phyloP scores from a whole-genome alignment of 2,888 invertebrate species.

The Geophilus truncorum region DNA sequence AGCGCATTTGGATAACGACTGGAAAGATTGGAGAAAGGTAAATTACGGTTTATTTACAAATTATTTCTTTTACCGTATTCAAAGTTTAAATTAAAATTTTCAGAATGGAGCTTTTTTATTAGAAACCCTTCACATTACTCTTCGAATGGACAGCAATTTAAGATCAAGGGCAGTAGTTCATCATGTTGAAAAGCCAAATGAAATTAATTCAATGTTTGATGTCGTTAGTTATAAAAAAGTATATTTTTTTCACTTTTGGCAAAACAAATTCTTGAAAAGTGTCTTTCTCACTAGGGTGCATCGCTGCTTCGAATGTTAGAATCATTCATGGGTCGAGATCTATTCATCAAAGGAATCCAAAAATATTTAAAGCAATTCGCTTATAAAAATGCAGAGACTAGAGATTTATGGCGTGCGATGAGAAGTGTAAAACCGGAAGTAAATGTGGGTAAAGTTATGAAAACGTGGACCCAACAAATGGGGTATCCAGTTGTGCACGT shows the following conservation, averaged over 20 bases:
- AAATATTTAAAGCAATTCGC: neutral
- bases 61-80: no score
- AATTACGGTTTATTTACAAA: constrained; percentile 46
- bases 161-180: constrained; percentile 88
- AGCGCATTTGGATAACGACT: neutral
- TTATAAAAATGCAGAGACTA: neutral
- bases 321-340: constrained; percentile 64
- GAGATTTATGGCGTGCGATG: neutral
- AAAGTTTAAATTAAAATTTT: neutral
- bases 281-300: constrained; percentile 52
- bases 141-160: constrained; percentile 68
- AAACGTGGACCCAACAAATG: constrained; percentile 85
- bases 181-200: constrained; percentile 75
- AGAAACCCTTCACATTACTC: constrained; percentile 57
- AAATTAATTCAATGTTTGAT: constrained; percentile 89
- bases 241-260: neutral
- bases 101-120: neutral
- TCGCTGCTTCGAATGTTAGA: constrained; percentile 84
- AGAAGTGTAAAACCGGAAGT: neutral
- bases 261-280: no score
- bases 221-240: constrained; percentile 86
- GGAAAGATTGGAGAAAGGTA: neutral
- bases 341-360: constrained; percentile 56
- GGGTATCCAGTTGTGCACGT: constrained; percentile 75
- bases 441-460: constrained; percentile 58